phyloP scores from a whole-genome alignment of 1,140 invertebrate genomes.

The Cydia splendana region DNA sequence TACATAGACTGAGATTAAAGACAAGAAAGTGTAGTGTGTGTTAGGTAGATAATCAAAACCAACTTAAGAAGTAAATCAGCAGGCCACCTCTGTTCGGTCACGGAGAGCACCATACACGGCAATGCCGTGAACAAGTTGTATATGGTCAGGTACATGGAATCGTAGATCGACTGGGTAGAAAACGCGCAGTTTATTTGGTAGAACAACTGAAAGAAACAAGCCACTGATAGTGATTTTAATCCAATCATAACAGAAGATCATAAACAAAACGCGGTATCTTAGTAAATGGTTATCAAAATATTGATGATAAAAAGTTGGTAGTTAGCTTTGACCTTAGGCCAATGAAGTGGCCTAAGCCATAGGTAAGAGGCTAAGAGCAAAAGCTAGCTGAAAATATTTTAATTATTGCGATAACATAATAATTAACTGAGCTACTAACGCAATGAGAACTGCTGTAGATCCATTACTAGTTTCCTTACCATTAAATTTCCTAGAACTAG shows the following conservation, averaged over 20 bases:
- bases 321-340: too few relatives aligned
- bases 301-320: too few relatives aligned
- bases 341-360: too few relatives aligned
- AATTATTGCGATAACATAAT: not conserved
- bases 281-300: not conserved
- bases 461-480: conserved; percentile 54
- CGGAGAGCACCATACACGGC: conserved; percentile 85
- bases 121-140: conserved; percentile 88
- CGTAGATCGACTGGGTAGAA: conserved; percentile 85
- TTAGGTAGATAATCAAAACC: conserved; percentile 40
- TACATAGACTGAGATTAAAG: too few relatives aligned
- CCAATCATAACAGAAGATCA: not conserved
- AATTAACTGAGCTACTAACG: not conserved
- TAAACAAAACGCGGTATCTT: not conserved
- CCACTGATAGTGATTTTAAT: not conserved
- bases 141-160: conserved; percentile 86
- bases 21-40: too few relatives aligned
- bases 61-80: conserved; percentile 81
- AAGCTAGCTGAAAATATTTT: too few relatives aligned
- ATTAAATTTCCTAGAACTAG: conserved; percentile 83
- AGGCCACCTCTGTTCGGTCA: conserved; percentile 86
- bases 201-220: conserved; percentile 79
- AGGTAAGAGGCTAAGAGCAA: too few relatives aligned
- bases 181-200: conserved; percentile 82
- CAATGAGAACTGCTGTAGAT: not conserved